Evolutionary conservation across 2,113 vertebrate species (phyloP).

Genomic region (Halichoerus grypus): DNA sequence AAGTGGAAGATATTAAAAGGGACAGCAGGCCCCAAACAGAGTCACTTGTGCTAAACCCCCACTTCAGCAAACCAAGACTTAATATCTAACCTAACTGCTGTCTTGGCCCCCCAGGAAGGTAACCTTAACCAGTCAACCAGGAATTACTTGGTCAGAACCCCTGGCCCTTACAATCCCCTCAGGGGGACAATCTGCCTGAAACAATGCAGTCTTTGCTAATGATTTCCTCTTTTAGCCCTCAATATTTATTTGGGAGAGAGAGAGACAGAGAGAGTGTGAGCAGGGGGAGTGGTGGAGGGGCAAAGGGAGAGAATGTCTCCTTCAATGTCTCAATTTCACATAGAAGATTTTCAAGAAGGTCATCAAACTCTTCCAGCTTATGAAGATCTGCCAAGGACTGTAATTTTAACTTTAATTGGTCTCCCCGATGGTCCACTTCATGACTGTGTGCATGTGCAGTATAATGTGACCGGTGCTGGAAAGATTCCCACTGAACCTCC

Average conservation of each 20-base stretch:
- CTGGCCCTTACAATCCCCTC: background rate
- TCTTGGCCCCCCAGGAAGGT: background rate
- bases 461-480: background rate
- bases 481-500: background rate
- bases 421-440: background rate
- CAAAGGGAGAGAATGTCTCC: background rate
- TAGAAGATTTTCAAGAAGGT: background rate
- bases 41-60: background rate
- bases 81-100: background rate
- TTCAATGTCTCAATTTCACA: background rate
- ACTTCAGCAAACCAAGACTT: background rate
- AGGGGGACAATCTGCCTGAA: background rate
- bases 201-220: background rate
- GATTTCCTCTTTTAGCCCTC: background rate
- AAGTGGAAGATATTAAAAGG: background rate
- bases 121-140: background rate
- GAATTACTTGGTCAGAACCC: background rate
- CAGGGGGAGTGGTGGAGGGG: background rate
- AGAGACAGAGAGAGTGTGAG: background rate
- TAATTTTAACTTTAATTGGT: background rate
- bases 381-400: background rate
- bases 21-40: background rate
- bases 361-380: background rate
- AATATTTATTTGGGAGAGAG: background rate
- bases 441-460: background rate